phyloP scores from a whole-genome alignment of 2,113 vertebrate species.

The Heterotilapia buettikoferi region DNA sequence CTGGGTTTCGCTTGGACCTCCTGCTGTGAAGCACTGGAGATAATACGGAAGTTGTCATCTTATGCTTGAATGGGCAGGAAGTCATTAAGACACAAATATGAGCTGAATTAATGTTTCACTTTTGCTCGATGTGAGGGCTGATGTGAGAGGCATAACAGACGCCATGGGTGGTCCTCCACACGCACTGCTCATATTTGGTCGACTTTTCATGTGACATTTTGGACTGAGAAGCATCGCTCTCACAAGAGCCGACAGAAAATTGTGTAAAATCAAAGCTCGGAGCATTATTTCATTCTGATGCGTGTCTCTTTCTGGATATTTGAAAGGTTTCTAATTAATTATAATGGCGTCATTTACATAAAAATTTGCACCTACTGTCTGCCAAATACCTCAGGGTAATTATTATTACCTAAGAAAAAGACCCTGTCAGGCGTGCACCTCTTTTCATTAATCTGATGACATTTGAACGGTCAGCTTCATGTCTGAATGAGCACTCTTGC shows the following conservation, averaged over 20 bases:
- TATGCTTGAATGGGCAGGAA: background rate
- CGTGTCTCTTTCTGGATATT: background rate
- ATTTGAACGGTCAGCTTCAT: background rate
- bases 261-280: background rate
- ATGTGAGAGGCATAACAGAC: slow-evolving; percentile 1
- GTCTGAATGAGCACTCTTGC: background rate
- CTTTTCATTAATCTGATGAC: background rate
- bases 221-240: background rate
- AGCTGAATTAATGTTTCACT: slow-evolving; percentile 35
- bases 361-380: background rate
- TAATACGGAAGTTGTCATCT: slow-evolving; percentile 6
- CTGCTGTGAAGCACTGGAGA: slow-evolving; percentile 1
- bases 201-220: slow-evolving; percentile 4
- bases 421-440: background rate
- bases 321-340: background rate
- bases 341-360: background rate
- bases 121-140: slow-evolving; percentile 6
- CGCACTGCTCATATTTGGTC: background rate
- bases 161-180: background rate
- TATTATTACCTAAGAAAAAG: background rate
- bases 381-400: slow-evolving; percentile 17
- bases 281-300: background rate
- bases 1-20: background rate
- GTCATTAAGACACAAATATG: slow-evolving; percentile 37
- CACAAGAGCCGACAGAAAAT: background rate